Conservation (phyloP, 2,797 vertebrate species). For the Catharus ustulatus region DNA sequence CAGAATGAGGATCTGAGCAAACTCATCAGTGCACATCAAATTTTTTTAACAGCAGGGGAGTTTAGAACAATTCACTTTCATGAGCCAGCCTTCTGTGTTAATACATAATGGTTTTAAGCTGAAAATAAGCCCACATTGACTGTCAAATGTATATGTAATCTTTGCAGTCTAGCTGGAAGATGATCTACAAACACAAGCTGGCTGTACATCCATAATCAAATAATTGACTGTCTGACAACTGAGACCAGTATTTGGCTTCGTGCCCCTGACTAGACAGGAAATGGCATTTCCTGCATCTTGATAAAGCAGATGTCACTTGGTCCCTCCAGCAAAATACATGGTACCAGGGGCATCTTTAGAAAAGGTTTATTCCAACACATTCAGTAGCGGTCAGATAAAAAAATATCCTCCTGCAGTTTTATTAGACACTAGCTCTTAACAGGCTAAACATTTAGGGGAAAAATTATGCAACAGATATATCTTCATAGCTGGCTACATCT, state of each 20-base stretch:
- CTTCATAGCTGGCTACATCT: not conserved
- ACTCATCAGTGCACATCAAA: not conserved
- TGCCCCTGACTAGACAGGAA: slow-evolving; percentile 25
- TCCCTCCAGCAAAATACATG: slow-evolving; percentile 25
- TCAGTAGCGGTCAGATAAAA: not conserved
- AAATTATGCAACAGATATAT: not conserved
- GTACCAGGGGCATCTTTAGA: not conserved
- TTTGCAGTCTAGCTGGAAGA: slow-evolving; percentile 13
- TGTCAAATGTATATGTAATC: slow-evolving; percentile 19
- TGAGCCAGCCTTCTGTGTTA: not conserved
- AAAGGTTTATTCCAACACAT: not conserved
- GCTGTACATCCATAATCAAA: slow-evolving; percentile 38
- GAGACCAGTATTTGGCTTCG: slow-evolving; percentile 37
- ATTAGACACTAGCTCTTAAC: not conserved
- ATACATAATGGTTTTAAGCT: not conserved
- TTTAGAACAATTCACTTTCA: not conserved
- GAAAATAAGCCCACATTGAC: not conserved
- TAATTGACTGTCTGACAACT: slow-evolving; percentile 28
- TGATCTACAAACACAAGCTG: not conserved
- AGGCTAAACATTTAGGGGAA: not conserved
- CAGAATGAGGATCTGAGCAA: not conserved
- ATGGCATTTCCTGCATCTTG: slow-evolving; percentile 18
- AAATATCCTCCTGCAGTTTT: not conserved
- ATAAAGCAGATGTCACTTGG: slow-evolving; percentile 43
- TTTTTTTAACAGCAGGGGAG: not conserved